A percentile compares a stretch with the other conserved stretches of the same genome.
phyloP scores from a whole-genome alignment of 2,113 vertebrate species.

The Odobenus rosmarus region DNA sequence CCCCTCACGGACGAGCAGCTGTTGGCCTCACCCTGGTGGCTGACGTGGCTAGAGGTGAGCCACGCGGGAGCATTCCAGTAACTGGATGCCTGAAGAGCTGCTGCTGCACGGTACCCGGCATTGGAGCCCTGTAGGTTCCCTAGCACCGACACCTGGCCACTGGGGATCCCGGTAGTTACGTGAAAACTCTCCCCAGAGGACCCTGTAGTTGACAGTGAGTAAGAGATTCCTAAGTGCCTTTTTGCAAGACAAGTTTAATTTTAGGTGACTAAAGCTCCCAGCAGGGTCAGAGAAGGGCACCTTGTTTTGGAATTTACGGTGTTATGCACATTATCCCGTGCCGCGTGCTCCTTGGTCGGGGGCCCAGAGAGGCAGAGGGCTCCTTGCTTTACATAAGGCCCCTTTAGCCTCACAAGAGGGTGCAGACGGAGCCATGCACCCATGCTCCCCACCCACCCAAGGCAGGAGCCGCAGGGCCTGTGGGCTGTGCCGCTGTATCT shows the following conservation, averaged over 20 bases:
- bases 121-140: accelerated
- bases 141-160: neutral
- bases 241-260: neutral
- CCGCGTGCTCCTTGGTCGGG: neutral
- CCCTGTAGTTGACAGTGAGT: neutral
- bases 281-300: neutral
- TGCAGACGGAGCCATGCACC: neutral
- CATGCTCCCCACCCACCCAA: neutral
- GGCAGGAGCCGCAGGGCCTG: neutral
- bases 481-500: neutral
- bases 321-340: accelerated
- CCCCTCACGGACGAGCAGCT: neutral
- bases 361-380: neutral
- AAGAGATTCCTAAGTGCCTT: neutral
- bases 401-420: neutral
- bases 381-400: neutral
- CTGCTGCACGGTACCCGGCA: neutral
- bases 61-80: too few species aligned
- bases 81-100: neutral
- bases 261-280: neutral
- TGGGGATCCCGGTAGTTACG: neutral
- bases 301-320: neutral
- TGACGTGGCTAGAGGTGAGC: neutral
- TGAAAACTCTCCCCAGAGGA: neutral
- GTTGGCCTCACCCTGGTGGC: neutral